A percentile compares a stretch with the other conserved stretches of the same genome.
phyloP scores from a whole-genome alignment of 2,113 vertebrate species.

The Aegypius monachus region DNA sequence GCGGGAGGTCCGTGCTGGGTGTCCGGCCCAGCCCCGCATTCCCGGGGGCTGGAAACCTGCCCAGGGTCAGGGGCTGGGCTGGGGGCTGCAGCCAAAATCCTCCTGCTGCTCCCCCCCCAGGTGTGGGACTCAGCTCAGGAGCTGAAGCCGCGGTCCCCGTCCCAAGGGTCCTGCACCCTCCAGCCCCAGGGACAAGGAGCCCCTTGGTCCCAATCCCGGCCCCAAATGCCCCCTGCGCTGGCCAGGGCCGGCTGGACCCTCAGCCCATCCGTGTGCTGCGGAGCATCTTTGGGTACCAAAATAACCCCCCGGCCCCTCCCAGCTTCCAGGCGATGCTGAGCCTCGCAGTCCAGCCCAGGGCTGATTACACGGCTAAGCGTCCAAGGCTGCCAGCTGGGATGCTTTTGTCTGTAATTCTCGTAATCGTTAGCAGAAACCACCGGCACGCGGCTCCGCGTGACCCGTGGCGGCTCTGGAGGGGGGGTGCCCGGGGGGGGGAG shows the following conservation, averaged over 20 bases:
- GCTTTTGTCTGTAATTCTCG: not conserved
- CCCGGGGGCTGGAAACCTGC: not conserved
- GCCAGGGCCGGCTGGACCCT: not conserved
- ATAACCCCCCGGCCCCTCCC: not conserved
- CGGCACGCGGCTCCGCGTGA: rapidly evolving
- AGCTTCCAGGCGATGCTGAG: not conserved
- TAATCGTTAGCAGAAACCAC: not conserved
- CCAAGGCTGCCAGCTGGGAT: not conserved
- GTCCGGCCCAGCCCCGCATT: constrained; percentile 5
- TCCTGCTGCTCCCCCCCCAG: not conserved
- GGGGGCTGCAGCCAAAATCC: constrained; percentile 2
- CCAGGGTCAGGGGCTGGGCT: not conserved
- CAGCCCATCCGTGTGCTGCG: not conserved
- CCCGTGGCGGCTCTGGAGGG: not conserved
- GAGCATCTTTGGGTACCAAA: not conserved
- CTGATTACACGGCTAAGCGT: not conserved
- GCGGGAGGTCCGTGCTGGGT: not conserved
- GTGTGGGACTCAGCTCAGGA: not conserved
- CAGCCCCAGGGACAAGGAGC: not conserved
- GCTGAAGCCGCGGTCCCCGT: no score
- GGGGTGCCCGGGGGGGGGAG: rapidly evolving
- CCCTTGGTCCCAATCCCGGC: no score
- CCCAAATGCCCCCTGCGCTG: rapidly evolving
- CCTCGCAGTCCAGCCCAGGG: not conserved
- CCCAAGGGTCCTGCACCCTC: not conserved